Base-by-base conservation (phyloP, 1,140 invertebrate genomes). In the Apocrypta bakeri region DNA sequence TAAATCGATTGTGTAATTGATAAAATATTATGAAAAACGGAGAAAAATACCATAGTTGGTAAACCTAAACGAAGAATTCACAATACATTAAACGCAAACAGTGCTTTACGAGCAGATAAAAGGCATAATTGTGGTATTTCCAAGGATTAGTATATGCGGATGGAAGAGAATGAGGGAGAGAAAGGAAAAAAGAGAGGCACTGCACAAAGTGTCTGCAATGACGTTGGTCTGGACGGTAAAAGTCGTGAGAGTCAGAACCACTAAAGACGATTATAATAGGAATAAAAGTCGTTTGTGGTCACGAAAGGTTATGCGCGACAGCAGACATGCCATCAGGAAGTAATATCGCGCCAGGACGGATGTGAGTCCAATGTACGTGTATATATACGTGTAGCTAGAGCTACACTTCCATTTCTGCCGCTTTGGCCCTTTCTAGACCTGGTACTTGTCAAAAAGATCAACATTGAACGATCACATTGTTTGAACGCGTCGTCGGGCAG, bases 371-470 rank as follows among this genome's bases (percentile, higher is more conserved):
- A n/a, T n/a, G n/a, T n/a, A n/a, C n/a, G n/a, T n/a, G n/a, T n/a
- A n/a, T n/a, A n/a, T n/a, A n/a, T n/a, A n/a, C n/a, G n/a, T 48
- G 9, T 48, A 48, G 12, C 2, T 48, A 48, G 12, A 48, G 42
- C 42, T 48, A 48, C 42, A 21, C 21, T 17, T 48, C 42, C 21
- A 14, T 48, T 48, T 1, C 21, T 4, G 7, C 1, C 40, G 40
- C 40, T 42, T 42, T 17, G n/a, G 17, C 2, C 21, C 42, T 48
- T 17, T 56, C 17, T 56, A 6, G 21, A 37, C 17, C 7, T 6
- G 17, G 17, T 17, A 17, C 74, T 73, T 68, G 82, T 79, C 69
- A 83, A 83, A 83, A 83, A 83, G 73, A 79, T 83, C 82, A 79
- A 83, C 74, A 83, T 79, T 83, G 76, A 79, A 73, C 63, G 69